These are phyloP conservation scores for Pandemis corylana DNA, from an alignment of 2,888 invertebrate species.

Conservation along the genomic window DNA sequence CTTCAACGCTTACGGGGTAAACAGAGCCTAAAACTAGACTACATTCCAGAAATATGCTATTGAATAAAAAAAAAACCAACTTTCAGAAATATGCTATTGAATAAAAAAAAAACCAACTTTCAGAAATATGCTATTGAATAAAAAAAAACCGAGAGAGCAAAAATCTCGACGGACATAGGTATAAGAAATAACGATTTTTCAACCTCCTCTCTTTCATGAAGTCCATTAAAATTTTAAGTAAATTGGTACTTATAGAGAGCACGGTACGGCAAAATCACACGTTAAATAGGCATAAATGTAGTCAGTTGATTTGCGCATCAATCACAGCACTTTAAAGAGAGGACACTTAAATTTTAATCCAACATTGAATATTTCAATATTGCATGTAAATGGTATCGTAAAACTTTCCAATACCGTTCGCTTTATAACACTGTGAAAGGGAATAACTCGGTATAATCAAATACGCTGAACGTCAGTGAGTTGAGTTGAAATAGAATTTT, in stretches of 20 bases:
- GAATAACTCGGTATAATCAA: constrained; percentile 79
- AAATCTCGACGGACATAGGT: too few relatives aligned
- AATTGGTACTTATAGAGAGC: background rate
- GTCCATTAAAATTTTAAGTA: too few relatives aligned
- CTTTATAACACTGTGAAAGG: constrained; percentile 77
- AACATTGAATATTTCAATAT: constrained; percentile 74
- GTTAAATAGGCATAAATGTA: constrained; percentile 4
- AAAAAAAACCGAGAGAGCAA: too few relatives aligned
- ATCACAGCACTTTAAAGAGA: constrained; percentile 31
- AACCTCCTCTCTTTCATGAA: too few relatives aligned
- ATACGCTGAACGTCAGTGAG: constrained; percentile 74
- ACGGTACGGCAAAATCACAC: background rate
- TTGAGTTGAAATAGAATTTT: constrained; percentile 81
- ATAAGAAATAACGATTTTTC: too few relatives aligned
- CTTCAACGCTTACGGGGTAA: too few relatives aligned
- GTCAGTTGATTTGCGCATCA: constrained; percentile 24
- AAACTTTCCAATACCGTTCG: constrained; percentile 75
- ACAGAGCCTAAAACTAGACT: too few relatives aligned
- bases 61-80: too few relatives aligned
- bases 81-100: too few relatives aligned
- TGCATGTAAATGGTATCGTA: constrained; percentile 73
- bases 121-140: too few relatives aligned
- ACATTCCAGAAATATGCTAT: too few relatives aligned
- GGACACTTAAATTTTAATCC: constrained; percentile 64
- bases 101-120: too few relatives aligned